Evolutionary conservation across 2,797 vertebrate species (phyloP), one percentile per base, ranked within the genome.

Genomic region (Bucorvus abyssinicus): DNA sequence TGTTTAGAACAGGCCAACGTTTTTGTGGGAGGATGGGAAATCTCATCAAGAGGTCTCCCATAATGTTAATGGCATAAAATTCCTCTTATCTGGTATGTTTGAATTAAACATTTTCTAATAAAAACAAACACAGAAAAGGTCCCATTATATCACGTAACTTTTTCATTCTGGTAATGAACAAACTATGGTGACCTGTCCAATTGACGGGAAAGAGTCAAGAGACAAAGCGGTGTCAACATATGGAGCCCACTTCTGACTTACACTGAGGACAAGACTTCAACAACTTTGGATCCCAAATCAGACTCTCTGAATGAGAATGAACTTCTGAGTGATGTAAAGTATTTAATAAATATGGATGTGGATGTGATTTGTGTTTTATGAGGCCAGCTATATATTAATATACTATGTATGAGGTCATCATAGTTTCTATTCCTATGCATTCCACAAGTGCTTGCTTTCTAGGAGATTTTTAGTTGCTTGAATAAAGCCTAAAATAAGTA

Each of bases 181-280:
- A 87, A 52, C n/a, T 47, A 14, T 0, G 0, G 0, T 0, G 1
- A 56, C 20, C 12, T 65, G 22, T 0, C 0, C 0, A 0, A 32
- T 34, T 26, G 22, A 21, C 0, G 0, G n/a, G 59, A 84, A 52
- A 47, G 16, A 23, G 27, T 21, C 32, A 65, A 65, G 34, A 78
- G 21, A 50, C 89, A 83, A 52, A 3, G 2, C 6, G 5, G 15
- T 15, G 23, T 52, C 76, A 60, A 21, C 68, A 50, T 64, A n/a
- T 12, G 16, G 76, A 88, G 19, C 12, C 45, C 42, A 29, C 71
- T 84, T 86, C 90, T 90, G 76, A 65, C 32, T 70, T 30, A 29
- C 0, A 12, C 29, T 0, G 5, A 71, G 55, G 50, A 36, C 38
- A 57, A n/a, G 61, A 79, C 57, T 69, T 81, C 73, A 84, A 36